Evolutionary conservation across 1,140 invertebrate genomes (phyloP), one percentile per base, ranked within the genome.

Genomic region (Drosophila seguyi): DNA sequence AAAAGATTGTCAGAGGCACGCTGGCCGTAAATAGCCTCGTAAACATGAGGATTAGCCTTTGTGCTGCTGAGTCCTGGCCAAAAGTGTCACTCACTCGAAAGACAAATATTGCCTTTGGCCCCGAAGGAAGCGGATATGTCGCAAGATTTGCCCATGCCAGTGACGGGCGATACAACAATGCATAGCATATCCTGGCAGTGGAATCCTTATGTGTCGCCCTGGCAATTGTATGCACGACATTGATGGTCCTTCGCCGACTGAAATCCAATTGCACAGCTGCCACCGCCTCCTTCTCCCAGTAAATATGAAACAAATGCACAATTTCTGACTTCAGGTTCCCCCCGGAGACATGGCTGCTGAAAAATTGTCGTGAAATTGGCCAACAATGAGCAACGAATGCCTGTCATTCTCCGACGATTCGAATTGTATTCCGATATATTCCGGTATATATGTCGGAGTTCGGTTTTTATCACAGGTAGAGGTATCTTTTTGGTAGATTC

Each of bases 281-380:
- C 59, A n/a, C 29, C 31, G 42, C 20, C 29, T 67, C 27, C 68
- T 5, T 20, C 52, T 22, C 8, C 20, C 73, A 81, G 77, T 90
- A 88, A 90, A 88, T 88, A 90, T 75, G 84, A 90, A 88, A 87
- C 84, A 84, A 80, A 87, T 84, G 73, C 79, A 68, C 38, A 67
- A 55, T 71, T 65, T 77, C 47, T 87, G 80, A 88, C 80, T 77
- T 83, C 66, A 48, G 59, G 60, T 81, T 63, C 41, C 22, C 69
- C 75, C 50, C n/a, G 79, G 58, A 62, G 71, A 80, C 65, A 65
- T 68, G 47, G 53, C 39, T 76, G 83, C 45, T 79, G 86, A 90
- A 81, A 90, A 85, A 85, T 88, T 88, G 85, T 90, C 85, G 69
- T 88, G 81, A 90, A 88, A 88, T 88, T 88, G 77, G 81, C 73